Conservation (phyloP, 2,797 vertebrate species). For the Phrynocephalus guinanensis region DNA sequence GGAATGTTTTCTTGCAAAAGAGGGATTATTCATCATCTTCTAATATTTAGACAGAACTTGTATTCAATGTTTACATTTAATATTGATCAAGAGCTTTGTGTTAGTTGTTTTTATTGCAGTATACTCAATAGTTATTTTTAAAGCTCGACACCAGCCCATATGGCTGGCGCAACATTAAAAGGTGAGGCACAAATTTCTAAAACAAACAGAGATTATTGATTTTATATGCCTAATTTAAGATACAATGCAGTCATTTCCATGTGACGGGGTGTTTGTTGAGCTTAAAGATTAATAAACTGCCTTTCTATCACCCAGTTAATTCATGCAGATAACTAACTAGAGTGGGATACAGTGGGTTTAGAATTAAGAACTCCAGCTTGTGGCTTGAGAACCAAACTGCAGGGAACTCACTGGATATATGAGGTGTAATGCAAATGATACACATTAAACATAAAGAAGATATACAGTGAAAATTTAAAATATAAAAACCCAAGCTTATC, state of each 20-base stretch:
- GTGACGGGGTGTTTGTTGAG: neutral
- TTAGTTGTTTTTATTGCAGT: neutral
- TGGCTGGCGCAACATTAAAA: neutral
- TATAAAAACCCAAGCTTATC: rapidly evolving
- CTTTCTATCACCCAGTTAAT: neutral
- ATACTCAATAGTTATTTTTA: neutral
- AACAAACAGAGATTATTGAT: neutral
- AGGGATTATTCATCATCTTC: neutral
- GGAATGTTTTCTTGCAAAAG: neutral
- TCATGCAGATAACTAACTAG: neutral
- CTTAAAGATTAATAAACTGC: too few relatives aligned
- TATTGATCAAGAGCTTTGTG: neutral
- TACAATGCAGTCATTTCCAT: neutral
- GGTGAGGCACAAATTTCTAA: neutral
- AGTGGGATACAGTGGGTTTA: neutral
- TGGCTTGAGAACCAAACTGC: neutral
- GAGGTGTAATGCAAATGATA: too few relatives aligned
- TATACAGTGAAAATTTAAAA: neutral
- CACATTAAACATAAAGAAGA: neutral
- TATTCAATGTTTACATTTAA: neutral
- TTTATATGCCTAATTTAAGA: neutral
- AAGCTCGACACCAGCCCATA: neutral
- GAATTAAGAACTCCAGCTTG: neutral
- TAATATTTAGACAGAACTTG: neutral
- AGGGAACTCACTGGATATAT: neutral